Base-by-base conservation (phyloP, 2,113 vertebrate species). In the Cyphomyrus plagiostoma region DNA sequence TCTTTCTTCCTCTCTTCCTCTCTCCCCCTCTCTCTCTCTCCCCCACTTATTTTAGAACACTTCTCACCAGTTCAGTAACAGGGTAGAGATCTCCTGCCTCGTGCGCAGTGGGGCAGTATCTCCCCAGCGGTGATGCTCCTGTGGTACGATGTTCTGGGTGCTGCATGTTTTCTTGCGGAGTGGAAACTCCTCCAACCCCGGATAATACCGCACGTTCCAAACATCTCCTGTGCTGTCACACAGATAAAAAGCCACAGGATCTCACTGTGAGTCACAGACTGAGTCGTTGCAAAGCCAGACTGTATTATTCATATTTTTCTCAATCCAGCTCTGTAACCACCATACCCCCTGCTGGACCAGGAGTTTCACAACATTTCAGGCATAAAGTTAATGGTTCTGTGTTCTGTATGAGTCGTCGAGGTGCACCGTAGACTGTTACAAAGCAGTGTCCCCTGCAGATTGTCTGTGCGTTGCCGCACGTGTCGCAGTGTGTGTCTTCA, bases 401-500 rank as follows among this genome's bases (percentile, higher is more conserved):
- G 92, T 92, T 92, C 92, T 45, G 19, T 84, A 48, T 0, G 1
- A 84, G 42, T 39, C 0, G 21, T 83, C 2, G 21, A n/a, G 17
- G 7, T 83, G 42, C 6, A 48, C 21, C 3, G 7, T 46, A 19
- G 82, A n/a, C 45, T 0, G 39, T 82, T 45, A 9, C 82, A 3
- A 3, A 84, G 42, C 19, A 23, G 82, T 23, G 45, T n/a, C 3
- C 23, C 80, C 39, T 83, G 39, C 39, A 45, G 19, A 46, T 21
- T 83, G 77, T 83, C 90, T 94, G 90, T 62, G 89, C 91, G 92
- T 35, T 93, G 92, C 93, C 92, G 92, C 92, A 53, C 89, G 19
- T 48, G 21, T 95, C 93, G 94, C 94, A 93, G 90, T 93, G 48
- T 94, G 84, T 88, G 26, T 80, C 92, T 94, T 94, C 94, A 92